Percentiles rank a stretch among this genome's conserved stretches.
Evolutionary conservation across 2,888 invertebrate species (phyloP).

Genomic region (Chymomyza fuscimana): DNA sequence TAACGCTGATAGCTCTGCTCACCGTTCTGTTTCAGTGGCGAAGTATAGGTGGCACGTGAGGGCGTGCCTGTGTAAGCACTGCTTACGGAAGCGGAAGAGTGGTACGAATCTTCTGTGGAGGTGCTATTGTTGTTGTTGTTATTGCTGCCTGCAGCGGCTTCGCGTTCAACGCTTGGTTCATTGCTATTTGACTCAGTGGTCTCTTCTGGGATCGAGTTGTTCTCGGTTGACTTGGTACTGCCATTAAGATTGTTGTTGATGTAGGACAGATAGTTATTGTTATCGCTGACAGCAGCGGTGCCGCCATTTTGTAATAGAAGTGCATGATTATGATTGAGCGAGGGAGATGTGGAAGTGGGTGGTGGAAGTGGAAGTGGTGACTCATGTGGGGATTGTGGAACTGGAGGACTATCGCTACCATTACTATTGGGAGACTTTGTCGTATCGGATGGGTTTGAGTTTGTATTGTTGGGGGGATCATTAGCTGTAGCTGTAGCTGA

Average conservation of each 20-base stretch:
- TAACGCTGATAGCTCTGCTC: conserved; percentile 43
- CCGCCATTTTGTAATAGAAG: background rate
- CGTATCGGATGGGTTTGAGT: conserved; percentile 17
- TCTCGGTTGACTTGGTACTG: background rate
- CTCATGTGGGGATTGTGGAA: conserved; percentile 4
- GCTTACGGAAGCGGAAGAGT: conserved; percentile 29
- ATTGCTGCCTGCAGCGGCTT: conserved; percentile 37
- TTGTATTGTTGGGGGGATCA: conserved; percentile 42
- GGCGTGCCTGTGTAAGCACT: conserved; percentile 26
- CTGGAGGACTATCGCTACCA: conserved; percentile 42
- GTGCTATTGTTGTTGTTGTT: conserved; percentile 21
- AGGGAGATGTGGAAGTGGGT: conserved; percentile 14
- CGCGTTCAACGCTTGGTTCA: conserved; percentile 31
- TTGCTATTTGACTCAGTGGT: conserved; percentile 33
- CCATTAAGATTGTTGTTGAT: conserved; percentile 57
- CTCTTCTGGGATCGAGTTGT: background rate
- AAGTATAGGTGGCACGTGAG: conserved; percentile 29
- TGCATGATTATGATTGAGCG: background rate
- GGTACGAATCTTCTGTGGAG: conserved; percentile 33
- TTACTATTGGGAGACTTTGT: conserved; percentile 34
- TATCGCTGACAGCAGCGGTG: conserved; percentile 35
- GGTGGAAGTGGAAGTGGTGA: background rate
- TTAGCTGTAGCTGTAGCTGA: conserved; percentile 65
- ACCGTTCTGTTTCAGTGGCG: conserved; percentile 52
- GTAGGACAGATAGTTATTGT: conserved; percentile 62